A percentile compares a stretch with the other conserved stretches of the same genome.
Evolutionary conservation across 64 coral and sea anemone genomes (phyloP).

Genomic region (Catalaphyllia jardinei): DNA sequence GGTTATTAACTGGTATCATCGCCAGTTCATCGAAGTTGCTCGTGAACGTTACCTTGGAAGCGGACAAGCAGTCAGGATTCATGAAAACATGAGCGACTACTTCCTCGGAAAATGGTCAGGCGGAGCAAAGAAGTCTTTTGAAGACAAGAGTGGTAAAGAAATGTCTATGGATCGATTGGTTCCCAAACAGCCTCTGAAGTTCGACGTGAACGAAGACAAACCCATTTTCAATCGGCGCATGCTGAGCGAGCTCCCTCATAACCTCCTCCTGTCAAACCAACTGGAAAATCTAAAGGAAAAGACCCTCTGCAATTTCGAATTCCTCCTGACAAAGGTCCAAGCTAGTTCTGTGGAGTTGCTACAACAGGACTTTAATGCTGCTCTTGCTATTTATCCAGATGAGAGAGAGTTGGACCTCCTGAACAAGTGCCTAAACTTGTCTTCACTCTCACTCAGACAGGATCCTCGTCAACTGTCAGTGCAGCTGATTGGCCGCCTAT

Average conservation of each 20-base stretch:
- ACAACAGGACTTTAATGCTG: slow-evolving; percentile 74
- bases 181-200: slow-evolving; percentile 78
- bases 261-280: slow-evolving; percentile 73
- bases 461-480: slow-evolving; percentile 87
- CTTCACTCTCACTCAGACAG: slow-evolving; percentile 59
- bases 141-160: slow-evolving; percentile 75
- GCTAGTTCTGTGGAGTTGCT: slow-evolving; percentile 60
- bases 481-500: slow-evolving; percentile 88
- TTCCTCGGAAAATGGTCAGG: slow-evolving; percentile 84
- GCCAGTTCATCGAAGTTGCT: slow-evolving; percentile 94
- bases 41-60: slow-evolving; percentile 79
- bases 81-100: slow-evolving; percentile 89
- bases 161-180: slow-evolving; percentile 83
- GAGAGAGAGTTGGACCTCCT: slow-evolving; percentile 87
- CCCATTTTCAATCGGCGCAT: slow-evolving; percentile 92
- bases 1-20: slow-evolving; percentile 98
- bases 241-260: slow-evolving; percentile 84
- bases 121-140: slow-evolving; percentile 80
- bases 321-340: slow-evolving; percentile 83
- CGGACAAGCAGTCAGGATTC: slow-evolving; percentile 54
- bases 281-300: slow-evolving; percentile 60
- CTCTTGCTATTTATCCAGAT: slow-evolving; percentile 45
- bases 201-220: slow-evolving; percentile 64
- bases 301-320: slow-evolving; percentile 85
- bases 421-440: slow-evolving; percentile 72